Evolutionary conservation across 2,113 vertebrate genomes (phyloP), one percentile per base, ranked within the genome.

Genomic region (Clinocottus analis): DNA sequence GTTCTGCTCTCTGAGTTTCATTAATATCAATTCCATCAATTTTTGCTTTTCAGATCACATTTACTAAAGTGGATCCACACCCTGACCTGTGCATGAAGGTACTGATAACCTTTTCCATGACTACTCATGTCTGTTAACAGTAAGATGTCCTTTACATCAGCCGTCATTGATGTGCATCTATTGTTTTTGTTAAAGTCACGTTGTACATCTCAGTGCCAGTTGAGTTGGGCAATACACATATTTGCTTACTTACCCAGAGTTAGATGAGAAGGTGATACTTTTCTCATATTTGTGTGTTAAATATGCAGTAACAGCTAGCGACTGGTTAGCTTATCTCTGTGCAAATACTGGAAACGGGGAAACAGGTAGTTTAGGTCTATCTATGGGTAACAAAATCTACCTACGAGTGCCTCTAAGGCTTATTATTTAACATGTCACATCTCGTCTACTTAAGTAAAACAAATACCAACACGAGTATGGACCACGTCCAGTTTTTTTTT

Each of bases 81-180:
- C 95, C 96, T 27, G 85, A 89, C 5, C 94, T 97, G 58, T 97
- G 97, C 74, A 92, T 97, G 89, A 97, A 97, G 96, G 96, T 97
- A 95, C 93, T 19, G n/a, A 59, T 79, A 4, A 27, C 12, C 23
- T 51, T 7, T 0, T 6, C 5, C 10, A 16, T 35, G n/a, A 45
- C 47, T 21, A 9, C 12, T 64, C 10, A 14, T 49, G 53, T 63
- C 47, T 58, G 25, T 19, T 63, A 31, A 43, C 58, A 41, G 14
- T 37, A n/a, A 31, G n/a, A 60, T 19, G 29, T 12, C 31, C 7
- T 39, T 59, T 59, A 62, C 77, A 31, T 31, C 4, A 59, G 27
- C 29, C n/a, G 19, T n/a, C 9, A 45, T 27, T 13, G 29, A 2
- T 67, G 27, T 33, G 5, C 17, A 67, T n/a, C 19, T 29, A 27